Percentiles rank a stretch among this genome's conserved stretches.
Evolutionary conservation across 2,888 invertebrate genomes (phyloP).

Genomic region (Theretra japonica): DNA sequence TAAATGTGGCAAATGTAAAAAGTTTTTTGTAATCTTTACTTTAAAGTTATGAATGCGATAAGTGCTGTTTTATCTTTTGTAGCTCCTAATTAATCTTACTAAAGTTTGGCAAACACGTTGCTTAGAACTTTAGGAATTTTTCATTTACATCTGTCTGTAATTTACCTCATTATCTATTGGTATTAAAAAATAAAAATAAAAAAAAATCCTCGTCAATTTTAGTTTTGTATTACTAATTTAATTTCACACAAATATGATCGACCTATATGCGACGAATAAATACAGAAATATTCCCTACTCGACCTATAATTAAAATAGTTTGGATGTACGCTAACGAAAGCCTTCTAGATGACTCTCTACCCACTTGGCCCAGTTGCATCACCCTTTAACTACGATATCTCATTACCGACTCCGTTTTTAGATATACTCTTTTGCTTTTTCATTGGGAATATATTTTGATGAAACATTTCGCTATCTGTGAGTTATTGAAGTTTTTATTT

Average conservation of each 20-base stretch:
- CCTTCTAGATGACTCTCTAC: not conserved
- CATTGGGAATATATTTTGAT: not conserved
- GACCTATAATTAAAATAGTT: conserved; percentile 3
- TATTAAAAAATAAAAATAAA: no score
- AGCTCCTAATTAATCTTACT: no score
- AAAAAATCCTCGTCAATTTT: no score
- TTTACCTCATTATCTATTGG: no score
- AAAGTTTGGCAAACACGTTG: no score
- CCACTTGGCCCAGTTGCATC: not conserved
- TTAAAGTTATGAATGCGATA: no score
- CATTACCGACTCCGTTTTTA: conserved; percentile 6
- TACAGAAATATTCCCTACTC: not conserved
- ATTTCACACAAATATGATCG: not conserved
- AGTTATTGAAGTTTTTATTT: not conserved
- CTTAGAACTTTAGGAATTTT: no score
- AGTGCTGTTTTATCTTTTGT: no score
- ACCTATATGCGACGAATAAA: not conserved
- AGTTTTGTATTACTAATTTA: no score
- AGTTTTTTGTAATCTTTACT: no score
- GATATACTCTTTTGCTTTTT: not conserved
- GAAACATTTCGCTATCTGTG: not conserved
- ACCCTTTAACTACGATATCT: not conserved
- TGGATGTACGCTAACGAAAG: conserved; percentile 1
- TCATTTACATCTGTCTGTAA: no score
- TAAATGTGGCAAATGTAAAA: no score